Percentiles rank a stretch among this genome's conserved stretches.
Conservation (phyloP, 2,888 invertebrate genomes). For the Drosophila fulvimacula region DNA sequence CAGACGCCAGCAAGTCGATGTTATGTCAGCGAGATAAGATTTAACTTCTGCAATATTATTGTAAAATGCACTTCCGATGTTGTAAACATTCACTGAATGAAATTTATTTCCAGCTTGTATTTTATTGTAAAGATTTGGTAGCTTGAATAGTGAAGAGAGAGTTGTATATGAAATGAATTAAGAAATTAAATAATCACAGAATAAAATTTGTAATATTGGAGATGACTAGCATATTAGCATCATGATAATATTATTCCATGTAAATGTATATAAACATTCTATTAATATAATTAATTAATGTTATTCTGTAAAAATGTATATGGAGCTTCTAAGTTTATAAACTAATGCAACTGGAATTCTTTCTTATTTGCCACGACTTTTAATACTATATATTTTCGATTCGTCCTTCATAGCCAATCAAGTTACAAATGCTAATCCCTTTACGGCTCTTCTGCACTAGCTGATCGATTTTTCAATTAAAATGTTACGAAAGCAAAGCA, state of each 20-base stretch:
- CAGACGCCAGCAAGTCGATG: slow-evolving; percentile 17
- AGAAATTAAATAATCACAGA: background rate
- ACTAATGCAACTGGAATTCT: too few species aligned
- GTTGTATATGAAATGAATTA: too few species aligned
- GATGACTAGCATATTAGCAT: background rate
- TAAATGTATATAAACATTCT: too few species aligned
- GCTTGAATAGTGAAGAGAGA: background rate
- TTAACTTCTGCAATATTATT: background rate
- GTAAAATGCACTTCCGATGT: slow-evolving; percentile 2
- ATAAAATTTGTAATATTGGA: background rate
- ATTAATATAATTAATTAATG: too few species aligned
- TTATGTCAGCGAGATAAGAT: slow-evolving; percentile 1
- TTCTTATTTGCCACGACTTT: background rate
- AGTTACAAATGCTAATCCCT: background rate
- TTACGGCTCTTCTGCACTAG: background rate
- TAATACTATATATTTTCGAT: background rate
- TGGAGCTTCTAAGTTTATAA: too few species aligned
- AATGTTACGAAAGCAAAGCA: background rate
- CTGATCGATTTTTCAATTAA: background rate
- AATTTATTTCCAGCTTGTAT: background rate
- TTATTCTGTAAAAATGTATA: background rate
- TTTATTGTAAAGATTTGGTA: background rate
- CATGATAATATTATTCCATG: too few species aligned
- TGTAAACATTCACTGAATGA: background rate
- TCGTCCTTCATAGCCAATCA: background rate